Evolutionary conservation across 2,888 invertebrate species (phyloP), one percentile per base, ranked within the genome.

Genomic region (Drosophila acutilabella): DNA sequence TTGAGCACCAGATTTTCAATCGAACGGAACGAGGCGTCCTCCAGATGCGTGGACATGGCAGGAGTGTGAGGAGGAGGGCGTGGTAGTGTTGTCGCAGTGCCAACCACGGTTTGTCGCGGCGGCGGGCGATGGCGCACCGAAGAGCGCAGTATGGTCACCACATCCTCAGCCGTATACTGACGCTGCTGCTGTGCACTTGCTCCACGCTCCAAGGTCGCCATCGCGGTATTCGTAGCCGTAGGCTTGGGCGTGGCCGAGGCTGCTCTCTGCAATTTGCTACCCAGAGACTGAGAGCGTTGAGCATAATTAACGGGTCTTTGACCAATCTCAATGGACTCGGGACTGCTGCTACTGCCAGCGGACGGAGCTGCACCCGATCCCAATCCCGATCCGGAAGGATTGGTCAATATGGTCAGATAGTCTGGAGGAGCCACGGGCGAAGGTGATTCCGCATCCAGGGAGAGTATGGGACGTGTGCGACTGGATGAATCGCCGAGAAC

Each of bases 1-100:
- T 92, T 92, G 23, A 91, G 76, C 51, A 92, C 90, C 42, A 92
- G 80, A 84, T 92, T 91, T 73, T 92, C 92, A 58, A 89, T 90
- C 3, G 92, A 92, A 47, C 91, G 85, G 45, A 91, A 91, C 64
- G 75, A 80, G 54, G 77, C 79, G 40, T 75, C 84, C 66, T 86
- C 85, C 66, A 82, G 44, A 40, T 88, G 88, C 7, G 88, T 79
- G 56, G 77, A 76, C 85, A 87, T 80, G 23, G 72, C 50, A 8
- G 81, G 85, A 13, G 72, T 72, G n/a, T 80, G 78, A 3, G 88
- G 82, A 6, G 84, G 85, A 13, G 72, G 74, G n/a, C 82, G 78
- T 4, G 88, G 85, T 54, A 82, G 41, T 10, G 84, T 84, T 42
- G 76, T 65, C 47, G 80, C 74, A 20, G 48, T 51, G 16, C 61